phyloP scores from a whole-genome alignment of 2,113 vertebrate genomes.

The Mustelus asterias region DNA sequence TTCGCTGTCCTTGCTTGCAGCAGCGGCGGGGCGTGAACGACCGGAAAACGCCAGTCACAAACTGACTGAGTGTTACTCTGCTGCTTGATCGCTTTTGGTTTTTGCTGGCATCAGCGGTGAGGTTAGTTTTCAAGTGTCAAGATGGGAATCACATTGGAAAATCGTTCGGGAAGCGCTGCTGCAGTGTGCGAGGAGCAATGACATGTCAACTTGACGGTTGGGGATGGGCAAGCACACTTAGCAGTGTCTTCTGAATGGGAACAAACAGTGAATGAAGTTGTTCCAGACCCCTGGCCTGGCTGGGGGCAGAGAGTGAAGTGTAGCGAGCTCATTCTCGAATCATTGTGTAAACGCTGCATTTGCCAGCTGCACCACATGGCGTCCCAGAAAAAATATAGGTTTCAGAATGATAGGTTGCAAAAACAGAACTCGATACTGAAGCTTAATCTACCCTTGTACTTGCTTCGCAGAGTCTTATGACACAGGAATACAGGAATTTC shows the following conservation, averaged over 20 bases:
- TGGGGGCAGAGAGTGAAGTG: background rate
- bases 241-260: background rate
- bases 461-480: conserved; percentile 15
- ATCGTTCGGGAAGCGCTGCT: background rate
- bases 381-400: conserved; percentile 30
- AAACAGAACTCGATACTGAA: conserved; percentile 19
- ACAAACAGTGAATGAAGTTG: background rate
- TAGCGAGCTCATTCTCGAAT: background rate
- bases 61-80: background rate
- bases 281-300: background rate
- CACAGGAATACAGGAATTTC: conserved; percentile 28
- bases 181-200: background rate
- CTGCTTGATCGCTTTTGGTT: background rate
- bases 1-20: no score
- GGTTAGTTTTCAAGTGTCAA: no score
- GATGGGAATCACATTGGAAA: background rate
- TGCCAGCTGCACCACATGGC: background rate
- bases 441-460: background rate
- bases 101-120: background rate
- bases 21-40: no score
- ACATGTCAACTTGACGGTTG: background rate
- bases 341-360: background rate
- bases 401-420: conserved; percentile 8
- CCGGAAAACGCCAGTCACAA: background rate
- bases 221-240: background rate